Evolutionary conservation across 1,140 invertebrate species (phyloP).

Genomic region (Nasonia longicornis): DNA sequence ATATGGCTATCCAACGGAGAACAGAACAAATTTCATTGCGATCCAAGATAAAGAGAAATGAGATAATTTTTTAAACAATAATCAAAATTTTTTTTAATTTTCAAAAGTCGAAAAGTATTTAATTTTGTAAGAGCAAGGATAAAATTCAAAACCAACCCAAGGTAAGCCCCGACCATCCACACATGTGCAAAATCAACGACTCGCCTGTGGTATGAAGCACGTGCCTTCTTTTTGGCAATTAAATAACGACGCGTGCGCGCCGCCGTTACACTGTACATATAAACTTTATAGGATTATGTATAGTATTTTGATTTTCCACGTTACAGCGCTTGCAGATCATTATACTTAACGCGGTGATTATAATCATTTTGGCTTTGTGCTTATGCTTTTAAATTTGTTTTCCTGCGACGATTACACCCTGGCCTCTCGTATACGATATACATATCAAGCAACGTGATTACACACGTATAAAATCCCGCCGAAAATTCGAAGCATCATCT

Average conservation of each 20-base stretch:
- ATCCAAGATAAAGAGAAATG: too few species aligned
- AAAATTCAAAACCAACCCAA: too few species aligned
- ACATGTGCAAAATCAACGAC: too few species aligned
- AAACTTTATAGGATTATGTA: conserved; percentile 7
- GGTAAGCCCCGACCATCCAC: too few species aligned
- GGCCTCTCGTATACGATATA: neutral
- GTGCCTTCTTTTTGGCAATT: neutral
- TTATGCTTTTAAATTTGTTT: conserved; percentile 14
- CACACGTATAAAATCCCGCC: conserved; percentile 23
- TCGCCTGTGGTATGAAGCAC: neutral
- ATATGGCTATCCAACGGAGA: too few species aligned
- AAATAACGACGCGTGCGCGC: too few species aligned
- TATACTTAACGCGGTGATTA: conserved; percentile 25
- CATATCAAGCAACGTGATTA: conserved; percentile 24
- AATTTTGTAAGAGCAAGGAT: too few species aligned
- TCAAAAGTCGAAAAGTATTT: too few species aligned
- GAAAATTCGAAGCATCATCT: conserved; percentile 10
- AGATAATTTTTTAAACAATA: too few species aligned
- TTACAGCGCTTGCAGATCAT: neutral
- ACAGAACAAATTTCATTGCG: too few species aligned
- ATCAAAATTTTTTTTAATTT: too few species aligned
- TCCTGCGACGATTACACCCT: neutral
- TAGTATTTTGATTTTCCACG: neutral
- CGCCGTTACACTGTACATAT: neutral
- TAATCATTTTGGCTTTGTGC: conserved; percentile 31